phyloP scores from a whole-genome alignment of 2,888 invertebrate species.

The Scrobipalpa costella region DNA sequence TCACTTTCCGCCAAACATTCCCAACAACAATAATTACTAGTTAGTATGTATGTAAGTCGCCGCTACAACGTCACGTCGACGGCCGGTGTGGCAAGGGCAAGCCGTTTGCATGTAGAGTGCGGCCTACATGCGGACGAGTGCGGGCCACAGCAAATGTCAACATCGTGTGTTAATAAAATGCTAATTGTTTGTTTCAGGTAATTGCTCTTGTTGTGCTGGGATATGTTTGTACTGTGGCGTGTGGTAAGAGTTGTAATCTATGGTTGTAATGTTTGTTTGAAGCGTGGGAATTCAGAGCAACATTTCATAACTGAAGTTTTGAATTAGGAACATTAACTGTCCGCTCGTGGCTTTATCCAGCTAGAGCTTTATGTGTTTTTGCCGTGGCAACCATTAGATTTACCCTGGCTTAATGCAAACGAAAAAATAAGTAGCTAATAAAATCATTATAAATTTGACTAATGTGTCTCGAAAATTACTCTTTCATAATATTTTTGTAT shows the following conservation, averaged over 20 bases:
- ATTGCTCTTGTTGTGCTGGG: slow-evolving; percentile 35
- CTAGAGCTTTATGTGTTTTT: too few species aligned
- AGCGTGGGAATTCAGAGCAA: neutral
- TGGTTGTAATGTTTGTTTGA: neutral
- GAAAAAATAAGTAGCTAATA: too few species aligned
- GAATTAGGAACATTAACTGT: too few species aligned
- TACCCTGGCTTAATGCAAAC: too few species aligned
- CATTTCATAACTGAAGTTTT: too few species aligned
- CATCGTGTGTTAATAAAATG: slow-evolving; percentile 47
- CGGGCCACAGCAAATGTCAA: slow-evolving; percentile 62
- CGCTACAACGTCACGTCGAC: slow-evolving; percentile 51
- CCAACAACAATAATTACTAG: slow-evolving; percentile 20
- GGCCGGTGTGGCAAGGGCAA: slow-evolving; percentile 61
- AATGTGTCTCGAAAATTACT: too few species aligned
- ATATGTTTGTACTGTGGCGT: neutral
- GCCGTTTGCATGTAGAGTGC: slow-evolving; percentile 53
- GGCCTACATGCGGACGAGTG: slow-evolving; percentile 28
- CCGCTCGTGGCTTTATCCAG: too few species aligned
- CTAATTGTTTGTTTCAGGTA: slow-evolving; percentile 65
- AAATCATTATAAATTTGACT: too few species aligned
- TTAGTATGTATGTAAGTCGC: slow-evolving; percentile 41
- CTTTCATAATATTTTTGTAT: neutral
- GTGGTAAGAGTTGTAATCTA: neutral
- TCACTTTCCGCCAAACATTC: neutral
- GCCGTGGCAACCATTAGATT: too few species aligned